Evolutionary conservation across 2,797 vertebrate genomes (phyloP).

Genomic region (Esox lucius): DNA sequence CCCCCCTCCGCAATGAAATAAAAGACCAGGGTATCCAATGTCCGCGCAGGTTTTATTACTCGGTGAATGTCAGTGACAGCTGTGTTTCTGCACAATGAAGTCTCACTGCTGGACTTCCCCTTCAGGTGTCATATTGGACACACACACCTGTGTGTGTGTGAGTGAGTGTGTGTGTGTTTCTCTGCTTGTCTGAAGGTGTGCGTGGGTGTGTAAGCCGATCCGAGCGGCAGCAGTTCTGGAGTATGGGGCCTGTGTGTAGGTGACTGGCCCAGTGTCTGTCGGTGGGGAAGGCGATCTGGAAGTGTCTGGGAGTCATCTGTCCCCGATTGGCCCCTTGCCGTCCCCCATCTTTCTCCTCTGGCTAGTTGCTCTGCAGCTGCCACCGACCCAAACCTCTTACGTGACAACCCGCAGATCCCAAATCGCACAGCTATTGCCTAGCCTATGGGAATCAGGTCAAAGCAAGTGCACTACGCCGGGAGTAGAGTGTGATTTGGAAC

Average conservation of each 20-base stretch:
- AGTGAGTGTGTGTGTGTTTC: not conserved
- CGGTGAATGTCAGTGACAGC: not conserved
- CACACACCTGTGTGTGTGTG: not conserved
- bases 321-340: too few species aligned
- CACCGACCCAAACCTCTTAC: not conserved
- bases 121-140: not conserved
- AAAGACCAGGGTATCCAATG: not conserved
- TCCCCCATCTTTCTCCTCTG: not conserved
- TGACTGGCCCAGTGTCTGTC: not conserved
- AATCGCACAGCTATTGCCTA: not conserved
- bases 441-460: not conserved
- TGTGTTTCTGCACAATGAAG: not conserved
- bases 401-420: not conserved
- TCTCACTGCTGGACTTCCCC: not conserved
- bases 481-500: not conserved
- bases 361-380: not conserved
- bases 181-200: not conserved
- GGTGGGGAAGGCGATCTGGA: not conserved
- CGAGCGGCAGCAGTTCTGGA: not conserved
- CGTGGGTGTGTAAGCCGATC: not conserved
- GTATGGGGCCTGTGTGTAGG: not conserved
- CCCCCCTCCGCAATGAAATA: not conserved
- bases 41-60: not conserved
- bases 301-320: not conserved
- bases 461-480: not conserved